phyloP scores from a whole-genome alignment of 2,888 invertebrate species.

The Salticus scenicus region DNA sequence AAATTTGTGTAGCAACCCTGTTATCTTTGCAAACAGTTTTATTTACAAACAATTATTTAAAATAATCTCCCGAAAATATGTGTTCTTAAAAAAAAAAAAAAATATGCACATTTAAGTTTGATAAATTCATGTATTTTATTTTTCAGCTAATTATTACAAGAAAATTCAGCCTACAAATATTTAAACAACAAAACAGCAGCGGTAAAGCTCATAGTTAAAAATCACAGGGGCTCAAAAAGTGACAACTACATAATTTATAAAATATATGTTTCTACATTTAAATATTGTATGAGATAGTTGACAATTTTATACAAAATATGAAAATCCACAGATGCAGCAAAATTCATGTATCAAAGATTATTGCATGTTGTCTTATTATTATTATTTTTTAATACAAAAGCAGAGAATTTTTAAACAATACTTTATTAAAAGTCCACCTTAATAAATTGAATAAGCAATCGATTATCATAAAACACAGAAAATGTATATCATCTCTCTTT shows the following conservation, averaged over 20 bases:
- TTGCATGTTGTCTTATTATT: background rate
- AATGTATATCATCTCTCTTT: too few species aligned
- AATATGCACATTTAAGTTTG: background rate
- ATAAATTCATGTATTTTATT: constrained; percentile 36
- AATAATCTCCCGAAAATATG: too few species aligned
- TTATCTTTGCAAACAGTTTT: too few species aligned
- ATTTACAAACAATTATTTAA: too few species aligned
- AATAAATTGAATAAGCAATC: too few species aligned
- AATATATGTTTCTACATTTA: constrained; percentile 22
- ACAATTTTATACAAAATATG: constrained; percentile 9
- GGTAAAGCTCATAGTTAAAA: constrained; percentile 61
- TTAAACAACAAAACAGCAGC: constrained; percentile 38
- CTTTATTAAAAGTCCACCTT: too few species aligned
- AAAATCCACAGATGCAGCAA: constrained; percentile 3
- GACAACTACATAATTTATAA: constrained; percentile 51
- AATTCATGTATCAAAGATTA: constrained; percentile 15
- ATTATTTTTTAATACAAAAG: too few species aligned
- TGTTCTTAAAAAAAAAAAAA: too few species aligned
- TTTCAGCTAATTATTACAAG: constrained; percentile 57
- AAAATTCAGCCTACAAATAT: constrained; percentile 53
- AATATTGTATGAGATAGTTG: background rate
- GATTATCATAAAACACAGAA: too few species aligned
- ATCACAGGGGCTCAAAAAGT: constrained; percentile 64
- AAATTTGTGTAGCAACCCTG: too few species aligned
- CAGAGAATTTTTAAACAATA: too few species aligned